phyloP scores from a whole-genome alignment of 2,797 vertebrate species.

The Sebastes jordani region DNA sequence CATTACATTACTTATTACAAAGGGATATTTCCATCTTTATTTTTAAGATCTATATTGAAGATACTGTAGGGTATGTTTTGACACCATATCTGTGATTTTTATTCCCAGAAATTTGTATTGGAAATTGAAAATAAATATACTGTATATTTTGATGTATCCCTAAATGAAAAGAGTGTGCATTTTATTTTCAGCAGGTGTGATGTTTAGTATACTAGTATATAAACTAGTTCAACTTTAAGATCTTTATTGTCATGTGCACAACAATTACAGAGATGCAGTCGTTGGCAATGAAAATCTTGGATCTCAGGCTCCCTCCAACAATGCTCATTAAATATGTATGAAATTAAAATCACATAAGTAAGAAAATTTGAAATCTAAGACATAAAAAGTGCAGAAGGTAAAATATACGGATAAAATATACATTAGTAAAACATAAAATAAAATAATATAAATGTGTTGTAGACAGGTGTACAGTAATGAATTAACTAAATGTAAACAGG shows the following conservation, averaged over 20 bases:
- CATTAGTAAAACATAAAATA: neutral
- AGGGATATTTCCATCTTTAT: neutral
- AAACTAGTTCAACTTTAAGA: neutral
- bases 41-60: neutral
- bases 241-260: neutral
- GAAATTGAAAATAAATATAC: neutral
- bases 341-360: too few species aligned
- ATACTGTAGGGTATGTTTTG: neutral
- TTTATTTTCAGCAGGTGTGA: neutral
- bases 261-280: neutral
- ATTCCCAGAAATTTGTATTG: neutral
- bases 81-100: neutral
- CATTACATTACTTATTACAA: neutral
- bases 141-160: neutral
- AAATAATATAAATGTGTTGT: neutral
- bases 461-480: neutral
- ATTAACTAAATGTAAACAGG: neutral
- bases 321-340: neutral
- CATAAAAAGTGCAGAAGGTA: neutral
- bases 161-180: neutral
- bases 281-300: neutral
- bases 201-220: neutral
- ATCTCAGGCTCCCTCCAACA: neutral
- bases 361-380: neutral
- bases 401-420: neutral